Conservation (phyloP, 1,140 invertebrate species). For the Drosophila biarmipes region DNA sequence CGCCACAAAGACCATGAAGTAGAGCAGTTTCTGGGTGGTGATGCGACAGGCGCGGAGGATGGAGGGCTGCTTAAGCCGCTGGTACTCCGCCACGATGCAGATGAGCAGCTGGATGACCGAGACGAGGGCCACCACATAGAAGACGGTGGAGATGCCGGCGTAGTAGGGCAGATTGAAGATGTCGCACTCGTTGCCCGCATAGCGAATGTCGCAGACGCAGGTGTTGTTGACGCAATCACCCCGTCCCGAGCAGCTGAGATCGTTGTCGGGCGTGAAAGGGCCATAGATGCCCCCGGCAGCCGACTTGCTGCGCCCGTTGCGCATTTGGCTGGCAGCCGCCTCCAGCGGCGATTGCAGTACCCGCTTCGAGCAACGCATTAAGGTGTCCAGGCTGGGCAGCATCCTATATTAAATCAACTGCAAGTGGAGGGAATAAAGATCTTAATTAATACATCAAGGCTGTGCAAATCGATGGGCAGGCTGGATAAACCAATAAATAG, state of each 20-base stretch:
- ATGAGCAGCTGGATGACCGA: constrained; percentile 94
- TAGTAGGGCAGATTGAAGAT: constrained; percentile 88
- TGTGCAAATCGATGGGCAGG: constrained; percentile 17
- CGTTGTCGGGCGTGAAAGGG: constrained; percentile 65
- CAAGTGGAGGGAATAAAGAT: constrained; percentile 40
- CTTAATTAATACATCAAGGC: constrained; percentile 60
- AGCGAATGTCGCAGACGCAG: constrained; percentile 94
- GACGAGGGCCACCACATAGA: constrained; percentile 93
- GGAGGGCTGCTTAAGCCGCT: constrained; percentile 92
- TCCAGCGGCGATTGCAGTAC: constrained; percentile 73
- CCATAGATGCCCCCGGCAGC: constrained; percentile 52
- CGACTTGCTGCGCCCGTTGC: constrained; percentile 65
- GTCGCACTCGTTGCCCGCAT: constrained; percentile 87
- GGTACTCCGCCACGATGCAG: constrained; percentile 93
- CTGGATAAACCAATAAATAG: constrained; percentile 17
- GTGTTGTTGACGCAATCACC: constrained; percentile 96
- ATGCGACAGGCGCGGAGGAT: constrained; percentile 92
- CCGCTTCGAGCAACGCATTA: constrained; percentile 84
- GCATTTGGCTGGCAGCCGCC: constrained; percentile 56
- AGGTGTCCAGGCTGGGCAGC: constrained; percentile 79
- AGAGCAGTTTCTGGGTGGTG: constrained; percentile 96
- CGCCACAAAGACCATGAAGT: constrained; percentile 94
- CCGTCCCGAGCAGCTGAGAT: constrained; percentile 87
- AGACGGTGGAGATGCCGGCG: constrained; percentile 90
- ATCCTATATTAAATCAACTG: constrained; percentile 79